Base-by-base conservation (phyloP, 2,888 invertebrate genomes). In the Abrostola tripartita region DNA sequence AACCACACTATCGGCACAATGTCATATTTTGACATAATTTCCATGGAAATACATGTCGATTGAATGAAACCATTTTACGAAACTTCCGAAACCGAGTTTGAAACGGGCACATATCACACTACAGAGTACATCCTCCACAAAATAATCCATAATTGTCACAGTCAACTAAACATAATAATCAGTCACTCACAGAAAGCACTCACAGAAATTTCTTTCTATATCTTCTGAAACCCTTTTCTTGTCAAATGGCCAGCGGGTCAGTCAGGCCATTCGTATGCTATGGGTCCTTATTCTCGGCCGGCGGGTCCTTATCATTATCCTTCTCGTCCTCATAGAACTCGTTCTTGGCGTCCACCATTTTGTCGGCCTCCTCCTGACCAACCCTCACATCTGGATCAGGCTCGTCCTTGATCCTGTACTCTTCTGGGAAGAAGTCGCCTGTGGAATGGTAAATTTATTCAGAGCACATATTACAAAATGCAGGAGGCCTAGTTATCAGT, bases 261-360 rank as follows among this genome's bases (percentile, higher is more conserved):
- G 84, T 80, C 79, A 83, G 84, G 69, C 83, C 84, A 73, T 78
- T 82, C 76, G 87, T 86, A 94, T 90, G 92, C 92, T 92, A 93
- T 89, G 92, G 87, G 9, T 92, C 93, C 84, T 92, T 91, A 5
- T 74, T 90, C 71, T 95, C 93, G 0, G 82, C 72, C 37, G 95
- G 91, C 1, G 91, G 87, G 72, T 96, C 96, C 88, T 97, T 97
- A 81, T 98, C 98, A 80, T 98, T 97, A 90, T 98, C 98, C 77
- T 97, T 97, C 58, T 98, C 98, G 0, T 98, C 98, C 59, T 98
- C 97, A 81, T 97, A 98, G 93, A 98, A 98, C 89, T 98, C 98
- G 86, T 98, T 98, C 75, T 97, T 96, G 0, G 97, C 95, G 66
- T 98, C 98, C 0, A 98, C 96, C 84, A 97, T 95, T 85, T 97